Conservation (phyloP, 1,140 invertebrate species). For the Drosophila arizonae region DNA sequence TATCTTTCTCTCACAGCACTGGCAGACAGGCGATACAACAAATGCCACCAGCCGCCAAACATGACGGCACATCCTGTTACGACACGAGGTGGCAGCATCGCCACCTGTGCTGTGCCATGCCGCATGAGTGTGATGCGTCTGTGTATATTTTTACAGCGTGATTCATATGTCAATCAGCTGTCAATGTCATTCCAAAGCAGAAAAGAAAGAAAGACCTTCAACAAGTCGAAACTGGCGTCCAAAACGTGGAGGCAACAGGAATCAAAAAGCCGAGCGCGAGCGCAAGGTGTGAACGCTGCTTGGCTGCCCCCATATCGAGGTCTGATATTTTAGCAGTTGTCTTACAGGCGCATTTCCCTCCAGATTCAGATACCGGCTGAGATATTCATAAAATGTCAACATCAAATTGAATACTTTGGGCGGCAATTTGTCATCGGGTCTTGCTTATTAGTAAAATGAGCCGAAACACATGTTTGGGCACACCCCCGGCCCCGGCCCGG, state of each 20-base stretch:
- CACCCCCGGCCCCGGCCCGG: neutral
- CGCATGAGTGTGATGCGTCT: conserved; percentile 9
- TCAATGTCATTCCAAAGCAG: conserved; percentile 72
- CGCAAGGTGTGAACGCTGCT: too few species aligned
- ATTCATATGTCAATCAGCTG: conserved; percentile 82
- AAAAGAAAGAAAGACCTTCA: conserved; percentile 28
- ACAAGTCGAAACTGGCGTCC: conserved; percentile 21
- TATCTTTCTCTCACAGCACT: neutral
- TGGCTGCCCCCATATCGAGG: neutral
- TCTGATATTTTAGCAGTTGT: neutral
- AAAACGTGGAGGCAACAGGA: conserved; percentile 31
- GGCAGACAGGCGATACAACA: neutral
- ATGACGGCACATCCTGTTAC: conserved; percentile 53
- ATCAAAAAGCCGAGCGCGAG: too few species aligned
- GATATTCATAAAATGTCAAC: conserved; percentile 45
- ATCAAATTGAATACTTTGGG: conserved; percentile 53
- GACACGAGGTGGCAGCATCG: conserved; percentile 30
- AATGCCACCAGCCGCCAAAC: conserved; percentile 1
- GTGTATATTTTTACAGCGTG: conserved; percentile 64
- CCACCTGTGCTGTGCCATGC: conserved; percentile 4
- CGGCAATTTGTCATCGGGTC: conserved; percentile 71
- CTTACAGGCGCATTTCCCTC: too few species aligned
- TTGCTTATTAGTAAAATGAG: conserved; percentile 79
- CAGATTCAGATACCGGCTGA: neutral
- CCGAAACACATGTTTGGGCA: conserved; percentile 66